Evolutionary conservation across 2,113 vertebrate species (phyloP).

Genomic region (Elgaria multicarinata): DNA sequence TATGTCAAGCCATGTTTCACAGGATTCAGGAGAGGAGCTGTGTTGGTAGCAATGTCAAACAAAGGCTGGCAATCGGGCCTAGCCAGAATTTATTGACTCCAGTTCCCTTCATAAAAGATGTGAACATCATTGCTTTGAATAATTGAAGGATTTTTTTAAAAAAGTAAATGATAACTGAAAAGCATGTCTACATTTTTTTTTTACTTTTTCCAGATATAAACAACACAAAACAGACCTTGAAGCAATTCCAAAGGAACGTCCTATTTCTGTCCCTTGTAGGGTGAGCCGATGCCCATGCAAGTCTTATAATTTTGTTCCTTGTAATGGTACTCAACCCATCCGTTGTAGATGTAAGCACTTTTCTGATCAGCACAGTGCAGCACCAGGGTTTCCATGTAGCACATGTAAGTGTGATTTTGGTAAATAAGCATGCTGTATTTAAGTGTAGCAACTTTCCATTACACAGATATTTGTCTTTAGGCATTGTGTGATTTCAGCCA

Average conservation of each 20-base stretch:
- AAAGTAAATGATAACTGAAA: background rate
- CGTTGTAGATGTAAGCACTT: slow-evolving; percentile 91
- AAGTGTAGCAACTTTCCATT: background rate
- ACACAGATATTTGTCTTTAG: background rate
- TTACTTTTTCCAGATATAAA: slow-evolving; percentile 83
- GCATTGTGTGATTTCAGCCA: background rate
- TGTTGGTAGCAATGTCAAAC: background rate
- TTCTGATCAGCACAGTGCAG: slow-evolving; percentile 82
- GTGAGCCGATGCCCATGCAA: slow-evolving; percentile 79
- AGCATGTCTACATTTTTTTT: background rate
- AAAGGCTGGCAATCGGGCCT: background rate
- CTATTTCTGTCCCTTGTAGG: slow-evolving; percentile 82
- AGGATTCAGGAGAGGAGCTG: background rate
- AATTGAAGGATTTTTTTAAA: background rate
- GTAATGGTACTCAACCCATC: slow-evolving; percentile 79
- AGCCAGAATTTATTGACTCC: background rate
- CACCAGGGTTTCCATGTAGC: slow-evolving; percentile 73
- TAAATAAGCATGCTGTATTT: background rate
- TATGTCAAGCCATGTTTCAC: too few species aligned
- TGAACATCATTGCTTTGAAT: background rate
- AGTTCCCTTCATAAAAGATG: background rate
- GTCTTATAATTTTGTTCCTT: slow-evolving; percentile 81
- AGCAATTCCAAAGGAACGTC: slow-evolving; percentile 79
- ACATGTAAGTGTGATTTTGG: slow-evolving; percentile 80
- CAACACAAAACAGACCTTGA: slow-evolving; percentile 90